Base-by-base conservation (phyloP, 2,797 vertebrate genomes). In the Myotis daubentonii region DNA sequence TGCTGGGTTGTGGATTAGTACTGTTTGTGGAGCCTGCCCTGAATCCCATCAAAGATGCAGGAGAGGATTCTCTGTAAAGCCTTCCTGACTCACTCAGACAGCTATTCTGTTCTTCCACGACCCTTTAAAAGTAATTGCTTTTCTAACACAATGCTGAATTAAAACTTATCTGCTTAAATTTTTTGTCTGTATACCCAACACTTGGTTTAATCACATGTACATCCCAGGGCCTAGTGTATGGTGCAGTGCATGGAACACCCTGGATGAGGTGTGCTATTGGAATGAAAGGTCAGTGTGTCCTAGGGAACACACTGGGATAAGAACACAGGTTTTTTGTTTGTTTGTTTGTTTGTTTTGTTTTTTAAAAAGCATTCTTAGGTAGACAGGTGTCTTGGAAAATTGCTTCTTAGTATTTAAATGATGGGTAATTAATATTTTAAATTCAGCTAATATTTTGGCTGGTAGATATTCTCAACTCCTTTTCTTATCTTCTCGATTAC, bases 201-300 rank as follows among this genome's bases (percentile, higher is more conserved):
- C 12, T 65, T 72, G 41, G n/a, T 87, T 96, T 94, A 47, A 7
- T 94, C 81, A 71, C 55, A 36, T 93, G 22, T 44, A 44, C 4
- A 62, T 15, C 5, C 6, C 9, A 70, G 33, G 33, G 7, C 10
- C 25, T 16, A 10, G 1, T 1, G 2, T n/a, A 96, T n/a, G 30
- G 22, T 3, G 0, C 1, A n/a, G 25, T 22, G 19, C 23, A 3
- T 9, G 28, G 25, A 44, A 13, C 2, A 17, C 3, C 4, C n/a
- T 47, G 25, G 12, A 30, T 70, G 1, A 81, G 19, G 19, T 23
- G 8, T 9, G 10, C 2, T 33, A 6, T 4, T 53, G 44, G 28
- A 28, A 44, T 33, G 13, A 55, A 70, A 60, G 5, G 23, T 72
- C 44, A 51, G 2, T 53, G 8, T 80, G 53, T n/a, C 15, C 33